phyloP scores from a whole-genome alignment of 2,113 vertebrate species.

The Stigmatopora argus region DNA sequence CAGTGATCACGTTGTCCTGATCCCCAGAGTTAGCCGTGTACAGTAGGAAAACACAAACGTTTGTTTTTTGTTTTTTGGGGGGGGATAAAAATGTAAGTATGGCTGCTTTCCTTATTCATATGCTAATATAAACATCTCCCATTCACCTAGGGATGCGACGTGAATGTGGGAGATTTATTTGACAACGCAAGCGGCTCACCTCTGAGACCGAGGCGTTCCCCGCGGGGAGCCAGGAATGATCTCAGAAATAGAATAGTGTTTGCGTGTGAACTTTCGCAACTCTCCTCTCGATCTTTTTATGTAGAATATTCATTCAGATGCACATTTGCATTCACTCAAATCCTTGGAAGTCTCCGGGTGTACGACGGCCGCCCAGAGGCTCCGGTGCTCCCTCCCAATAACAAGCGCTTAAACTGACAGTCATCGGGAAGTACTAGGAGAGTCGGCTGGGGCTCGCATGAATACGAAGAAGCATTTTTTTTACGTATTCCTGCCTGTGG shows the following conservation, averaged over 20 bases:
- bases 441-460: constrained; percentile 31
- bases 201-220: constrained; percentile 34
- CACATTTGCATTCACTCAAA: constrained; percentile 8
- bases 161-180: constrained; percentile 47
- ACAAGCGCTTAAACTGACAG: constrained; percentile 56
- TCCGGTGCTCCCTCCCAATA: constrained; percentile 34
- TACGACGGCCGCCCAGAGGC: constrained; percentile 26
- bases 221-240: constrained; percentile 29
- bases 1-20: constrained; percentile 32
- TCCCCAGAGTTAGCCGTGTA: constrained; percentile 37
- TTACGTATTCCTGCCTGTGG: constrained; percentile 45
- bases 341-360: constrained; percentile 36
- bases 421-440: constrained; percentile 26
- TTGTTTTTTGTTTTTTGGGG: constrained; percentile 16
- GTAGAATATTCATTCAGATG: constrained; percentile 28
- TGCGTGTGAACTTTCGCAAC: constrained; percentile 27
- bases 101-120: constrained; percentile 52
- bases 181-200: constrained; percentile 34
- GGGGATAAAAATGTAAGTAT: constrained; percentile 56
- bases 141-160: constrained; percentile 46
- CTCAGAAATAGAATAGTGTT: constrained; percentile 26
- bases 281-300: constrained; percentile 28
- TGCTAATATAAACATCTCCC: constrained; percentile 50
- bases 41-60: constrained; percentile 56
- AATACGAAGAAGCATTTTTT: constrained; percentile 32